phyloP scores from a whole-genome alignment of 2,797 vertebrate genomes.

The Pterois miles region DNA sequence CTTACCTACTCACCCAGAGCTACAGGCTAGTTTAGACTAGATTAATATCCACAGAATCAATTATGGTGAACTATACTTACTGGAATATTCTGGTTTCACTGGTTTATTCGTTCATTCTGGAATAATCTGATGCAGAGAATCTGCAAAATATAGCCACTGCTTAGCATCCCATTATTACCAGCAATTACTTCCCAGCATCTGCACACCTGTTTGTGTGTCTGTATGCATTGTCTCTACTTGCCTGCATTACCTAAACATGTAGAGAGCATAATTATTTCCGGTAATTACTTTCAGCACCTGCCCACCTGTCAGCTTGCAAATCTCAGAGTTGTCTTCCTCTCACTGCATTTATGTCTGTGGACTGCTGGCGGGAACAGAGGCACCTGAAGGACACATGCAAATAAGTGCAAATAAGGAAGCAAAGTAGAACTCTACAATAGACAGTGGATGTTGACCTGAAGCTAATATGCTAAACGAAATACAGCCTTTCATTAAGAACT shows the following conservation, averaged over 20 bases:
- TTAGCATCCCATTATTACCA: background rate
- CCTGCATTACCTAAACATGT: slow-evolving; percentile 8
- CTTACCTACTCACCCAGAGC: background rate
- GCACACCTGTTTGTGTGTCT: slow-evolving; percentile 1
- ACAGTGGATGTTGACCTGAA: background rate
- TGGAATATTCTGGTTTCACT: background rate
- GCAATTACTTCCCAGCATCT: slow-evolving; percentile 6
- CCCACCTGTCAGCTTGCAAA: background rate
- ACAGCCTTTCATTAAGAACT: background rate
- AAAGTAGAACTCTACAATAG: background rate
- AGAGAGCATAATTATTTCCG: slow-evolving; percentile 9
- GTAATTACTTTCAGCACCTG: slow-evolving; percentile 30
- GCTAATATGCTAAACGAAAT: background rate
- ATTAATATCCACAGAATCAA: background rate
- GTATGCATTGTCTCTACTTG: background rate
- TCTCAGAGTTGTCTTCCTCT: background rate
- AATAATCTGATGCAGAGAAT: background rate
- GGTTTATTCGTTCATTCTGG: background rate
- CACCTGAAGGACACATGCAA: slow-evolving; percentile 6
- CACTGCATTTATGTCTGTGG: background rate
- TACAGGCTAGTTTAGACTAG: background rate
- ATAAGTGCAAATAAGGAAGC: background rate
- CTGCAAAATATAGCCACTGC: background rate
- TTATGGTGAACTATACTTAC: no score
- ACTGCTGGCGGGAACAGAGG: background rate